phyloP scores from a whole-genome alignment of 1,140 invertebrate species.

The Drosophila saltans region DNA sequence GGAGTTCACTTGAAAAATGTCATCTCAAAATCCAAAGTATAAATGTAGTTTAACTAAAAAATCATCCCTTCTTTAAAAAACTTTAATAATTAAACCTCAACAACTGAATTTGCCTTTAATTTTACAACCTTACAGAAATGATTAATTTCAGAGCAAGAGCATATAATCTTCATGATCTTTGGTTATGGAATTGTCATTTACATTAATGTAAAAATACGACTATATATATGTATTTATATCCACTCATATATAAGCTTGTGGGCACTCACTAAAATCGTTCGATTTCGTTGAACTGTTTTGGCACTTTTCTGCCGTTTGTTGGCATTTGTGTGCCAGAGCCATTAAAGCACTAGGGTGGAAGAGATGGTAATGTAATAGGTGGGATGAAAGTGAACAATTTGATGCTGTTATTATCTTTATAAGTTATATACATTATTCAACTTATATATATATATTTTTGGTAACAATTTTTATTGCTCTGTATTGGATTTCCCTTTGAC shows the following conservation, averaged over 20 bases:
- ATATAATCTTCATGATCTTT: not conserved
- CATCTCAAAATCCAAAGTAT: too few relatives aligned
- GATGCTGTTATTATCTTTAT: slow-evolving; percentile 50
- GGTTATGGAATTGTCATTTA: too few relatives aligned
- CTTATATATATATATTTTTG: slow-evolving; percentile 41
- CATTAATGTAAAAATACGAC: too few relatives aligned
- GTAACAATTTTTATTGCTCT: slow-evolving; percentile 39
- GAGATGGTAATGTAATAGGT: slow-evolving; percentile 7
- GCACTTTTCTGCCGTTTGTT: not conserved
- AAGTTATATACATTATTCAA: slow-evolving; percentile 60
- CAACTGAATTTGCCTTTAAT: too few relatives aligned
- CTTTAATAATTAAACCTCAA: too few relatives aligned
- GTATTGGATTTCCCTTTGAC: slow-evolving; percentile 18
- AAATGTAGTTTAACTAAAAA: too few relatives aligned
- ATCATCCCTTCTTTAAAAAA: too few relatives aligned
- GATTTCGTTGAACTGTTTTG: slow-evolving; percentile 2
- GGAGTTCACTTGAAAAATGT: too few relatives aligned
- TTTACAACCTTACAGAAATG: too few relatives aligned
- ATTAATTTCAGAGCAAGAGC: not conserved
- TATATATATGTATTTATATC: not conserved
- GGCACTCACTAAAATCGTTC: not conserved
- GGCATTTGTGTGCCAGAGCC: not conserved
- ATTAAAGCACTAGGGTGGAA: not conserved
- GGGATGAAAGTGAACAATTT: slow-evolving; percentile 34
- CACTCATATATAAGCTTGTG: too few relatives aligned